Evolutionary conservation across 2,888 invertebrate species (phyloP).

Genomic region (Nectonema munidae): DNA sequence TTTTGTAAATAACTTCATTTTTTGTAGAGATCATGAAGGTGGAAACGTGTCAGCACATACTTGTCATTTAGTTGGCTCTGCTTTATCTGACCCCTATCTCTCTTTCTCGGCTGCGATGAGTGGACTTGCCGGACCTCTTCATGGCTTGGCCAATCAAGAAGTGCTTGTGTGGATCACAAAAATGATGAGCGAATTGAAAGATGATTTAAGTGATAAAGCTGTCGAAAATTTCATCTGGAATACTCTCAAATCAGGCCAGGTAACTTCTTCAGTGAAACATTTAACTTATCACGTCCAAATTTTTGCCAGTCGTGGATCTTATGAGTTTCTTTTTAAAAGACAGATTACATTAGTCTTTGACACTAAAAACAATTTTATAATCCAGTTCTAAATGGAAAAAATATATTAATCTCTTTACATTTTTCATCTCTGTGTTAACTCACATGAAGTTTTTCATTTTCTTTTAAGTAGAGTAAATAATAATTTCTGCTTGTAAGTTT

Average conservation of each 20-base stretch:
- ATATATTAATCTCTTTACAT: no score
- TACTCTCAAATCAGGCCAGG: slow-evolving; percentile 60
- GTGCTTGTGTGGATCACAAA: slow-evolving; percentile 74
- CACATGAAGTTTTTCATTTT: no score
- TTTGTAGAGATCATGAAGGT: slow-evolving; percentile 56
- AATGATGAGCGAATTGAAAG: slow-evolving; percentile 43
- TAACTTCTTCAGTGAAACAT: slow-evolving; percentile 17
- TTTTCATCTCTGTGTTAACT: slow-evolving; percentile 1
- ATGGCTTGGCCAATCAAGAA: slow-evolving; percentile 70
- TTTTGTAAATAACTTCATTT: slow-evolving; percentile 13
- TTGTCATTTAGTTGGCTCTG: slow-evolving; percentile 63
- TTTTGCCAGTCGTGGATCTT: no score
- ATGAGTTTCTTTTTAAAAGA: no score
- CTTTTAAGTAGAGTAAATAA: no score
- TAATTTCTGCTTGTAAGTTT: no score
- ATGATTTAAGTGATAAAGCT: slow-evolving; percentile 52
- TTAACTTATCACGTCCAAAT: neutral
- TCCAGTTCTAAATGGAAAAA: no score
- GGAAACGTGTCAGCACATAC: slow-evolving; percentile 84
- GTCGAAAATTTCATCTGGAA: slow-evolving; percentile 88
- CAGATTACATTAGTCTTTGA: no score
- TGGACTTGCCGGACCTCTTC: slow-evolving; percentile 69
- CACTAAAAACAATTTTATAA: no score
- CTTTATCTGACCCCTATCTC: slow-evolving; percentile 64
- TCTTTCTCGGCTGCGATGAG: slow-evolving; percentile 67